phyloP scores from a whole-genome alignment of 2,113 vertebrate species.

The Scopus umbretta region DNA sequence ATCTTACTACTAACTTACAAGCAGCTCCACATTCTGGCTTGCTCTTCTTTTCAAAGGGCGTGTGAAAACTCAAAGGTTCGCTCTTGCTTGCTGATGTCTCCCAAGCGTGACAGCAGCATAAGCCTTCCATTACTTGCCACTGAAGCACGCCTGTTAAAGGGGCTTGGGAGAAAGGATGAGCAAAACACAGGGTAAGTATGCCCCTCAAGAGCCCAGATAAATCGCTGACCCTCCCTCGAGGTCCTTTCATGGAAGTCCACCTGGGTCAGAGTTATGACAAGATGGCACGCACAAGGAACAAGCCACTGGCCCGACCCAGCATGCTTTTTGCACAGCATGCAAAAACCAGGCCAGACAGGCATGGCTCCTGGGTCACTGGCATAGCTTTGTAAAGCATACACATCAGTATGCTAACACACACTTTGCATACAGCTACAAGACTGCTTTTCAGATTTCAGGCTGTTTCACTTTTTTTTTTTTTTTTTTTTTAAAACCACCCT shows the following conservation, averaged over 20 bases:
- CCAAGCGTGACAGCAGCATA: not conserved
- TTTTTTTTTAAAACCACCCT: too few relatives aligned
- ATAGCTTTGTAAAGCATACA: too few relatives aligned
- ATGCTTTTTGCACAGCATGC: not conserved
- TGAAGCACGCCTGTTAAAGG: too few relatives aligned
- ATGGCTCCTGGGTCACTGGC: too few relatives aligned
- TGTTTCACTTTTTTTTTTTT: not conserved
- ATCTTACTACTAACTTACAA: not conserved
- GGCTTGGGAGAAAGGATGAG: not conserved
- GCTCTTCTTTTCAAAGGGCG: not conserved
- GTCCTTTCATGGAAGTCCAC: not conserved
- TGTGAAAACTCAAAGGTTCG: not conserved
- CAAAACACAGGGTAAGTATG: too few relatives aligned
- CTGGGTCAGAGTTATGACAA: not conserved
- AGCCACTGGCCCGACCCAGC: not conserved
- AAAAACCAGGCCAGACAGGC: not conserved
- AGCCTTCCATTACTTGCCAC: too few relatives aligned
- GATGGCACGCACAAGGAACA: not conserved
- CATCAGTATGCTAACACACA: too few relatives aligned
- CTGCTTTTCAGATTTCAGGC: not conserved
- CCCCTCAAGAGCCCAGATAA: not conserved
- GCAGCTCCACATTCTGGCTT: not conserved
- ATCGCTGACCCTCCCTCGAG: fast-evolving
- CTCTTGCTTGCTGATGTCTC: not conserved
- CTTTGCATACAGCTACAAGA: not conserved